Conservation (phyloP, 2,797 vertebrate species). For the Neosilurus mollespiculum region DNA sequence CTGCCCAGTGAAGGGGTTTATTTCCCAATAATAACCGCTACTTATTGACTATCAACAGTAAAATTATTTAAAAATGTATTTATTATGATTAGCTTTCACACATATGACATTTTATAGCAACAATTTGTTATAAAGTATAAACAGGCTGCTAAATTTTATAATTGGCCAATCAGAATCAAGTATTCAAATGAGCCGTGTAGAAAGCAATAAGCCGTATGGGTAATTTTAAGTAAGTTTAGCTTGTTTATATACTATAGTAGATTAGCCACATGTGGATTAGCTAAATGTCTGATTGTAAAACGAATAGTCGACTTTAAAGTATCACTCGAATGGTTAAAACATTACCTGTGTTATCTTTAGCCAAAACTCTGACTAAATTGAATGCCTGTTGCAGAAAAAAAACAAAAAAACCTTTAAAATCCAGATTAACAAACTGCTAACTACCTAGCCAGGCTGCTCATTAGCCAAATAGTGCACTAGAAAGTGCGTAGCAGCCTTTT, state of each 20-base stretch:
- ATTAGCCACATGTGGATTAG: not conserved
- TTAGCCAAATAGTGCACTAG: too few species aligned
- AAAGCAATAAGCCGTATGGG: not conserved
- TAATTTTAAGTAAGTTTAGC: not conserved
- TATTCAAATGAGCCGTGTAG: too few species aligned
- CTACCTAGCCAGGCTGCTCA: not conserved
- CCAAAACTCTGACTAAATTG: not conserved
- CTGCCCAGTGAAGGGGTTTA: too few species aligned
- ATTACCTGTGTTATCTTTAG: not conserved
- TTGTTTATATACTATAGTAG: not conserved
- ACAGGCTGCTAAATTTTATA: too few species aligned
- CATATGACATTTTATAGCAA: too few species aligned
- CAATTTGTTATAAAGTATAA: too few species aligned
- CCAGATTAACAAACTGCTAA: not conserved
- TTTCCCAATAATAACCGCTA: too few species aligned
- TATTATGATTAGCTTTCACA: too few species aligned
- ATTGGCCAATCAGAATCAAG: too few species aligned
- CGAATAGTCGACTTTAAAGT: not conserved
- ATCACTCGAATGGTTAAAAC: not conserved
- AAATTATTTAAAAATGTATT: too few species aligned
- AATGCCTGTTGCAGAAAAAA: not conserved
- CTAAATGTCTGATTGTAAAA: not conserved
- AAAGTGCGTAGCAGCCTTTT: too few species aligned
- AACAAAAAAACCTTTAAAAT: not conserved
- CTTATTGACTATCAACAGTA: too few species aligned